Evolutionary conservation across 1,140 invertebrate genomes (phyloP).

Genomic region (Acyrthosiphon pisum): DNA sequence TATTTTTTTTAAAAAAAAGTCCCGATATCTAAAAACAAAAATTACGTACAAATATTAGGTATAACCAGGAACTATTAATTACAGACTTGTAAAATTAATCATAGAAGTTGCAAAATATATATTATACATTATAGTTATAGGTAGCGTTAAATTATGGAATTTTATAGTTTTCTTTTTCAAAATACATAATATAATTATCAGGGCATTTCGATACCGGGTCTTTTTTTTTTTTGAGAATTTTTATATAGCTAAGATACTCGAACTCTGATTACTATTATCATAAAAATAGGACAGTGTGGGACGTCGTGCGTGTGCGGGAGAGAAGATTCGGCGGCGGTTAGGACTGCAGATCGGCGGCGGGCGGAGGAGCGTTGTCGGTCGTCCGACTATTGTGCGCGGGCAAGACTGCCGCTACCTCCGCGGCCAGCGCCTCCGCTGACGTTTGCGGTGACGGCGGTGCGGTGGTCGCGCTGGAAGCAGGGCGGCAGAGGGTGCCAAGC

Average conservation of each 20-base stretch:
- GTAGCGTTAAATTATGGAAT: neutral
- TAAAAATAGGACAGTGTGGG: neutral
- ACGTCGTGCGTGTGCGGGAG: neutral
- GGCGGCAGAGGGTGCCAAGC: neutral
- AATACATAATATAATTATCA: neutral
- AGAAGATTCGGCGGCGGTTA: neutral
- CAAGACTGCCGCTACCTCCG: constrained; percentile 25
- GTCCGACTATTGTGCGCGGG: constrained; percentile 47
- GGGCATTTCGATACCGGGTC: neutral
- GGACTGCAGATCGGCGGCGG: neutral
- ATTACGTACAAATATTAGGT: neutral
- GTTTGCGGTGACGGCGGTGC: neutral
- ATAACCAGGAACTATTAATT: neutral
- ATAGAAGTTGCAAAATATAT: too few species aligned
- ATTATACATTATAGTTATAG: neutral
- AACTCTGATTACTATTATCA: neutral
- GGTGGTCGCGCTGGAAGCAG: neutral
- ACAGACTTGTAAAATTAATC: too few species aligned
- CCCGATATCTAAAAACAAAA: neutral
- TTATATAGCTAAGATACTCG: neutral
- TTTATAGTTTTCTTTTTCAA: neutral
- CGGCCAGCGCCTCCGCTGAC: neutral
- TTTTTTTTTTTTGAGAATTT: neutral
- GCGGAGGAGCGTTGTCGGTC: constrained; percentile 26
- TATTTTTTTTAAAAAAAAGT: neutral